Base-by-base conservation (phyloP, 2,888 invertebrate genomes). In the Parnassius orleans region DNA sequence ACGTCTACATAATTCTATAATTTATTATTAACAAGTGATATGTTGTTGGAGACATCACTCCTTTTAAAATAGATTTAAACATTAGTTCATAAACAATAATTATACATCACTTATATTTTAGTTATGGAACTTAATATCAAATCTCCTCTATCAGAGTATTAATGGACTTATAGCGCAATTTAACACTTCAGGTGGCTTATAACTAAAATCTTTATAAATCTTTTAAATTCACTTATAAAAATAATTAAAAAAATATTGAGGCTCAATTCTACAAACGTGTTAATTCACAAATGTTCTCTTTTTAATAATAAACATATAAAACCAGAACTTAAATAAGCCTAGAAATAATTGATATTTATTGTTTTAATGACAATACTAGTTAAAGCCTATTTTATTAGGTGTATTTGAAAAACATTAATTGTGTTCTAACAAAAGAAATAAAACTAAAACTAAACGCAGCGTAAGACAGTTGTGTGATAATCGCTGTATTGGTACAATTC, bases 21-120 rank as follows among this genome's bases (percentile, higher is more conserved):
- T 88, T 87, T 87, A 79, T 90, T 90, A 89, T 83, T 90, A 90
- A 90, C 90, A 90, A 90, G 88, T 91, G 91, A 91, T 91, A 91
- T 91, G 91, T 91, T 81, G 87, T 75, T 83, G 86, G 89, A 90
- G 90, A 72, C 76, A 89, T 84, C 86, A 87, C 90, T 88, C 88
- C 72, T 77, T 86, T 83, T 82, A 74, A 83, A 77, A 85, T 80
- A 81, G 76, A 81, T 75, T 55, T 78, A 84, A 86, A 84, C 78
- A 80, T 80, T 83, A 77, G 73, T 80, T 77, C 72, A 75, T 77
- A 82, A 84, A 84, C 78, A 78, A 83, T 84, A 79, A 72, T 57
- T 60, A 64, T 81, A 82, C 76, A 78, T 74, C 70, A 74, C 81
- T 82, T 84, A 84, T 69, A 72, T 72, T 73, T 76, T 75, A 82